Evolutionary conservation across 2,113 vertebrate genomes (phyloP), one percentile per base, ranked within the genome.

Genomic region (Syngnathus scovelli): DNA sequence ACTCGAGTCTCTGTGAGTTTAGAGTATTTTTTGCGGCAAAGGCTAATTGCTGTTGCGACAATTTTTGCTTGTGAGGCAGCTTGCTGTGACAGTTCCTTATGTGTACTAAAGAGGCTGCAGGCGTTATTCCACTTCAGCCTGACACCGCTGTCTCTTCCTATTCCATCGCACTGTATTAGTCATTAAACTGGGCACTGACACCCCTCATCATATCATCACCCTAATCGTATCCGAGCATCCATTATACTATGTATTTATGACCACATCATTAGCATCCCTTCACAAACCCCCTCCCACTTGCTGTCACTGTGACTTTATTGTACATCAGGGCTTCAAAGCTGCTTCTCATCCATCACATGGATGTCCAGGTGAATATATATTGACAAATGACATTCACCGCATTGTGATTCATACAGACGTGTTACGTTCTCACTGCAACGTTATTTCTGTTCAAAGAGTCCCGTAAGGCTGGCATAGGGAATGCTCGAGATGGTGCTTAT

Each of bases 131-230:
- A 85, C 77, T 81, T 85, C 82, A 80, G 73, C 72, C 79, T 82
- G 81, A 82, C 87, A 86, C 84, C 71, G 68, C 65, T 85, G 88
- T 91, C 84, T 88, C 86, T 72, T 88, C 81, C 78, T 75, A 86
- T 90, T 76, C 80, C 77, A 68, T 83, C 87, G 83, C 83, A 76
- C 55, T 76, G 86, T 84, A 74, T 86, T 84, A 90, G 81, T 90
- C 85, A 90, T 89, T 85, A 86, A 81, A 78, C 81, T 8, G 72
- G 46, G 78, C 76, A 80, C 85, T 87, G 83, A 87, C 88, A 86
- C 85, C 81, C 78, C 84, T 84, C 83, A 77, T 88, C 84, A 85
- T 78, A 88, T 87, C 85, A 67, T 67, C 61, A 71, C 74, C 81
- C 79, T 88, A 88, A 89, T 89, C 83, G 80, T 74, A 86, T 87